Evolutionary conservation across 2,888 invertebrate species (phyloP).

Genomic region (Metellina segmentata): DNA sequence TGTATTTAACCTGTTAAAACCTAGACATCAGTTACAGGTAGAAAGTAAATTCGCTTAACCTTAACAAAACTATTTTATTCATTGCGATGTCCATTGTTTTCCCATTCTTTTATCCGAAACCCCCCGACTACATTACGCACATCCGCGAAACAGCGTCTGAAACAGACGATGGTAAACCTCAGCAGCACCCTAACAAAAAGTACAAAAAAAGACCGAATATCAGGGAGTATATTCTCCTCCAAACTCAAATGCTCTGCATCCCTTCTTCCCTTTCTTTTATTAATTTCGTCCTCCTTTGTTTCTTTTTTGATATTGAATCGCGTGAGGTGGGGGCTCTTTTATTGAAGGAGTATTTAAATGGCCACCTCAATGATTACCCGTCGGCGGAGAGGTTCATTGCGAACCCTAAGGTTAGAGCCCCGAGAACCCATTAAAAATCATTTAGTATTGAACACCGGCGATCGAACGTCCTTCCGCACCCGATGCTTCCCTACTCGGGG

Average conservation of each 20-base stretch:
- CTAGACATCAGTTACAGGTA: too few species aligned
- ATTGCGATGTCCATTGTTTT: too few species aligned
- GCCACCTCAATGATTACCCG: slow-evolving; percentile 55
- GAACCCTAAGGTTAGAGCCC: slow-evolving; percentile 65
- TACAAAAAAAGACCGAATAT: too few species aligned
- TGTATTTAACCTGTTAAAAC: too few species aligned
- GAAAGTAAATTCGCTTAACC: too few species aligned
- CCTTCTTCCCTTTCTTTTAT: background rate
- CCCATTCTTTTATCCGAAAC: too few species aligned
- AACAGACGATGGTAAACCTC: too few species aligned
- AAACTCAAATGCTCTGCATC: background rate
- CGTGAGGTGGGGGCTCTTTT: background rate
- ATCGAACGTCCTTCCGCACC: slow-evolving; percentile 60
- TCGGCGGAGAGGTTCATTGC: slow-evolving; percentile 19
- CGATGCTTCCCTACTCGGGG: background rate
- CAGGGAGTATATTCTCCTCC: background rate
- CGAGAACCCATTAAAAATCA: slow-evolving; percentile 75
- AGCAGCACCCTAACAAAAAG: too few species aligned
- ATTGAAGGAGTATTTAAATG: slow-evolving; percentile 62
- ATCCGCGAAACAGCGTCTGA: too few species aligned
- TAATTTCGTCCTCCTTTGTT: background rate
- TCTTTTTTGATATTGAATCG: slow-evolving; percentile 57
- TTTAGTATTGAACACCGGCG: slow-evolving; percentile 76
- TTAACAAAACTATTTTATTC: too few species aligned
- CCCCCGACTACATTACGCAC: too few species aligned